A percentile compares a stretch with the other conserved stretches of the same genome.
These are phyloP conservation scores for Tetramorium simillimum DNA, from an alignment of 1,140 invertebrate genomes.

Conservation along the genomic window DNA sequence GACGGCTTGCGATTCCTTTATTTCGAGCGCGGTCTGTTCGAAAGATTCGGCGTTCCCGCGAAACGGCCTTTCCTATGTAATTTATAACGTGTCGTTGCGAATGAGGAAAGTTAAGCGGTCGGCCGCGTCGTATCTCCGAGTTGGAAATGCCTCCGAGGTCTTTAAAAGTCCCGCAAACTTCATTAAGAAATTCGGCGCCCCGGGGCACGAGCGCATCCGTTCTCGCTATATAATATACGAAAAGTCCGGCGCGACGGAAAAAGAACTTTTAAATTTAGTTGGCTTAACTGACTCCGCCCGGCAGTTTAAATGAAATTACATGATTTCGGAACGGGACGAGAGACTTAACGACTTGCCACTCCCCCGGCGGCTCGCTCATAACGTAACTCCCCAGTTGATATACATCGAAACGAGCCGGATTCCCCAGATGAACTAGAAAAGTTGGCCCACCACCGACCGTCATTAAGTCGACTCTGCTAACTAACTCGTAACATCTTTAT, in stretches of 20 bases:
- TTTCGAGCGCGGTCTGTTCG: neutral
- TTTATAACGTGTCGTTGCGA: slow-evolving; percentile 58
- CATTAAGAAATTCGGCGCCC: slow-evolving; percentile 62
- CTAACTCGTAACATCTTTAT: slow-evolving; percentile 51
- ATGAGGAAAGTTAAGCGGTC: slow-evolving; percentile 61
- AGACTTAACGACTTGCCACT: slow-evolving; percentile 51
- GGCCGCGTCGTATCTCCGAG: slow-evolving; percentile 50
- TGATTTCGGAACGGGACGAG: slow-evolving; percentile 41
- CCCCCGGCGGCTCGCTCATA: slow-evolving; percentile 16
- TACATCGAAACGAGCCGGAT: slow-evolving; percentile 52
- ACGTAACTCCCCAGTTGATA: slow-evolving; percentile 54
- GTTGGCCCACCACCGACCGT: slow-evolving; percentile 27
- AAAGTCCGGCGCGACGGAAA: slow-evolving; percentile 53
- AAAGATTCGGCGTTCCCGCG: neutral
- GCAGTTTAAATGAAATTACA: slow-evolving; percentile 60
- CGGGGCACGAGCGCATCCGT: slow-evolving; percentile 44
- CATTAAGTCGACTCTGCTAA: slow-evolving; percentile 44
- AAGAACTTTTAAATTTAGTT: slow-evolving; percentile 64
- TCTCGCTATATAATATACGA: slow-evolving; percentile 59
- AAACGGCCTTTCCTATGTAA: neutral
- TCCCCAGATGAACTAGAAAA: slow-evolving; percentile 54
- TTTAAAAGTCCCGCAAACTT: slow-evolving; percentile 62
- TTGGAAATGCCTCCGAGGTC: slow-evolving; percentile 53
- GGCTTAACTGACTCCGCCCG: slow-evolving; percentile 57
- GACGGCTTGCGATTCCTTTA: slow-evolving; percentile 7